These are phyloP conservation scores for Bombus sibiricus DNA, from an alignment of 1,140 invertebrate species.

Conservation along the genomic window DNA sequence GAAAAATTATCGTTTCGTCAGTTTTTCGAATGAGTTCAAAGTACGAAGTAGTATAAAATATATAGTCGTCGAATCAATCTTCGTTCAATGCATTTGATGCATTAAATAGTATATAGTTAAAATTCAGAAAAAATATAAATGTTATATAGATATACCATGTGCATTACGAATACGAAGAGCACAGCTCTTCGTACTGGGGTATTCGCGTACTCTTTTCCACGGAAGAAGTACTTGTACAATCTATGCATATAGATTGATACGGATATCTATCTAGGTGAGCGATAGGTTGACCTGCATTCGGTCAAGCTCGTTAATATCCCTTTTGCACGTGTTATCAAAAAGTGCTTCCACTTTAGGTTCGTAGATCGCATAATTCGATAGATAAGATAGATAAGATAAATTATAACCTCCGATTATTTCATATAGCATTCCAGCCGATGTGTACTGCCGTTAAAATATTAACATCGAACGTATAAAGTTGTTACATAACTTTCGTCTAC, in stretches of 20 bases:
- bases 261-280: neutral
- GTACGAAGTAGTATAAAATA: neutral
- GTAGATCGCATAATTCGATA: neutral
- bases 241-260: neutral
- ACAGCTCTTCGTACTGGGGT: no score
- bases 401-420: neutral
- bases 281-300: neutral
- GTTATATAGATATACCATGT: no score
- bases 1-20: neutral
- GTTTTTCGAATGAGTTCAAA: neutral
- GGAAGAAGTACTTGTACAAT: neutral
- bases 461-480: no score
- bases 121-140: no score
- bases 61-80: no score
- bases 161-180: no score
- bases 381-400: neutral
- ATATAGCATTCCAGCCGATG: no score
- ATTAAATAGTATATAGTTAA: no score
- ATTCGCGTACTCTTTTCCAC: neutral
- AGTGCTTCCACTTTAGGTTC: neutral
- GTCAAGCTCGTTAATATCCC: conserved; percentile 19
- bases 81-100: no score
- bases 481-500: no score
- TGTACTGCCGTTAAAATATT: no score
- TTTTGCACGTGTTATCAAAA: neutral